Base-by-base conservation (phyloP, 2,888 invertebrate species). In the Chironomus tentans region DNA sequence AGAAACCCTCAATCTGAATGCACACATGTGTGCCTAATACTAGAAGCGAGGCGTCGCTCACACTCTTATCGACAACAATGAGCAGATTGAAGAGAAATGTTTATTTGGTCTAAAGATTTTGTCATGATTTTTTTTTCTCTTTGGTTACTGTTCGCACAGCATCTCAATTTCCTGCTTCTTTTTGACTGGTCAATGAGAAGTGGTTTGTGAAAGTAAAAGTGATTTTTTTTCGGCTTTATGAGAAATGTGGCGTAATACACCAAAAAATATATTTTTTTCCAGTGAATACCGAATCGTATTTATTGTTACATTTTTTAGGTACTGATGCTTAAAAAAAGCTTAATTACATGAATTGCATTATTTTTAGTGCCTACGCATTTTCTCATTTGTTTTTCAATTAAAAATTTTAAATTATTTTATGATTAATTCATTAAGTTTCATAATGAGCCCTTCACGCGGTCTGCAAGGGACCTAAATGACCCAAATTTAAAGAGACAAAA, bases 121-220 rank as follows among this genome's bases (percentile, higher is more conserved):
- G n/a, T 15, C 56, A 56, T 56, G 18, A 15, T 7, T 56, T 18
- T 56, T 15, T 56, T 56, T 56, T 15, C 3, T n/a, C n/a, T n/a
- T 12, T 48, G n/a, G n/a, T 18, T 56, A 56, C 15, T 56, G 56
- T 15, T 56, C 56, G 56, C 15, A 56, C 56, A 56, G 15, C 56
- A 56, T 56, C 56, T 56, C 15, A 56, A 15, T 50, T 50, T 50
- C 50, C 56, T 56, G 56, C 56, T 56, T 56, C 50, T 56, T 56
- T 56, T 56, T n/a, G n/a, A 56, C 6, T 68, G n/a, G 68, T 68
- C 38, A 65, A 38, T n/a, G n/a, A 38, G 24, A 68, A 18, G 38
- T 18, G 70, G 46, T 70, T 65, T 70, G 70, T 70, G 70, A 70
- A 70, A 70, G 70, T 70, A 70, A 70, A 70, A 70, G 46, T 70